Base-by-base conservation (phyloP, 2,888 invertebrate genomes). In the Apocheima hispidaria region DNA sequence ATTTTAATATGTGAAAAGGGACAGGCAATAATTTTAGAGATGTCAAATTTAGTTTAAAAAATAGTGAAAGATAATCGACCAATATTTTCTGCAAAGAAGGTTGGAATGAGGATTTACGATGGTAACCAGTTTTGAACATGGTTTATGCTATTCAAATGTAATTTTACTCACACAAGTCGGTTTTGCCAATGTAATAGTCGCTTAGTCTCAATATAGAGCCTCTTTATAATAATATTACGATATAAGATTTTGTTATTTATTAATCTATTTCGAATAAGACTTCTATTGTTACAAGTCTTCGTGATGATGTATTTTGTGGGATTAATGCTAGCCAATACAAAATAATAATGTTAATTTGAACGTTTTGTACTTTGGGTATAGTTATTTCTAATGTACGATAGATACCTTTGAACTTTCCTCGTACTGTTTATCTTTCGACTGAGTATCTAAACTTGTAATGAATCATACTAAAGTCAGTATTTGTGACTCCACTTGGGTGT, bases 171-270 rank as follows among this genome's bases (percentile, higher is more conserved):
- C 68, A 30, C 16, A 44, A 21, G 33, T 75, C 75, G 71, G 73
- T 81, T 86, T 86, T 83, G 86, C 84, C 86, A 86, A 87, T 86
- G 75, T 78, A 78, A 74, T 85, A 84, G 84, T 85, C 77, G 86
- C 89, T 88, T 90, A 87, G 88, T 87, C 84, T 86, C 80, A 82
- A 81, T 86, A 80, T 90, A 90, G 85, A 88, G 84, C 74, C 70
- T 83, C 82, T 78, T 71, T 72, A 70, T 72, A 65, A 77, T 77
- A 74, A 79, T 79, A 78, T 72, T 84, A 79, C 56, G 68, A 77
- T 84, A 73, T 90, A 90, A 90, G 88, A 80, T 88, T 91, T 90
- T 90, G 91, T 91, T 91, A 91, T 91, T 91, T 91, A 91, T 89
- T 90, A 86, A 88, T 85, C 86, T 90, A 89, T 84, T 85, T 86